Evolutionary conservation across 2,888 invertebrate genomes (phyloP).

Genomic region (Ernsta delagoae): DNA sequence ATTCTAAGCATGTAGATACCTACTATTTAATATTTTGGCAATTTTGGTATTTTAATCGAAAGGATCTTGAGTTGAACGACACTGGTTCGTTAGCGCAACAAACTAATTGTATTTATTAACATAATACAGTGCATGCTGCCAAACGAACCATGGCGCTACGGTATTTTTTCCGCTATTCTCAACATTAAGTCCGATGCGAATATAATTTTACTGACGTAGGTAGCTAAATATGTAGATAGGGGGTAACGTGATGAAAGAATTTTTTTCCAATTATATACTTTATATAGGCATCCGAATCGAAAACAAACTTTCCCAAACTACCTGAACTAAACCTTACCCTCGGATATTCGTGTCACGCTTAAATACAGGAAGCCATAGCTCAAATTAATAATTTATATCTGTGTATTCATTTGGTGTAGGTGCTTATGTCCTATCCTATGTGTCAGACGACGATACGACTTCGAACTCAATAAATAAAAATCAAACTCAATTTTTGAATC

Average conservation of each 20-base stretch:
- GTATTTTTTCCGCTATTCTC: conserved; percentile 51
- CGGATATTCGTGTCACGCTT: conserved; percentile 13
- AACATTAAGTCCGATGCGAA: conserved; percentile 24
- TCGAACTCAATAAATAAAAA: conserved; percentile 17
- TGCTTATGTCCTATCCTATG: no score
- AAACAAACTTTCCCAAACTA: no score
- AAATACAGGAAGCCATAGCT: conserved; percentile 26
- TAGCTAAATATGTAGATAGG: no score
- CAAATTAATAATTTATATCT: conserved; percentile 21
- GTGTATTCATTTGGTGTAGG: no score
- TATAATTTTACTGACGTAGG: conserved; percentile 22
- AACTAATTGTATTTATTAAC: conserved; percentile 79
- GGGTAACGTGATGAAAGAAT: no score
- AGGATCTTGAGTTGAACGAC: conserved; percentile 66
- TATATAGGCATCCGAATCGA: no score
- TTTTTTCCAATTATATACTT: no score
- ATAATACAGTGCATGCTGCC: conserved; percentile 66
- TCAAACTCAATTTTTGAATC: conserved; percentile 2
- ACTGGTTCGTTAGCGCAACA: conserved; percentile 58
- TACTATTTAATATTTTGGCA: neutral
- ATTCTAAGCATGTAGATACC: conserved; percentile 25
- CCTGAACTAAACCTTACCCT: no score
- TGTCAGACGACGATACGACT: no score
- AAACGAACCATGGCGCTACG: conserved; percentile 69
- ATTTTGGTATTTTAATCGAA: conserved; percentile 43